Evolutionary conservation across 2,113 vertebrate genomes (phyloP).

Genomic region (Sylvilagus bachmani): DNA sequence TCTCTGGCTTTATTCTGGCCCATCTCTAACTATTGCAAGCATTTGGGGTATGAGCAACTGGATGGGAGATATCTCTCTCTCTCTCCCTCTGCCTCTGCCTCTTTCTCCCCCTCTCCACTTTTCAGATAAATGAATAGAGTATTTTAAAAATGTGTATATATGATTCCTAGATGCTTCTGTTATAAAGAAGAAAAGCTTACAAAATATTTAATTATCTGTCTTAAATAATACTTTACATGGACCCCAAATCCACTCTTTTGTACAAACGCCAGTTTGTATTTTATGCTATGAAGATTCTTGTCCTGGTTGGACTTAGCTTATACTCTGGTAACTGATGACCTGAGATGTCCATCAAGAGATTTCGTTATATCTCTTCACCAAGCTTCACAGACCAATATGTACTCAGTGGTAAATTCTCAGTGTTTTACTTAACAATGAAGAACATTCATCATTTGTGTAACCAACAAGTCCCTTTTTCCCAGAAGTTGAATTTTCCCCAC

Average conservation of each 20-base stretch:
- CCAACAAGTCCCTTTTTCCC: neutral
- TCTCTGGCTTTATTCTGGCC: too few species aligned
- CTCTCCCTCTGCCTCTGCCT: too few species aligned
- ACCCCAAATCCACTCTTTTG: neutral
- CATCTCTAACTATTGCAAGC: too few species aligned
- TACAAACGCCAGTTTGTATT: neutral
- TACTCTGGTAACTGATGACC: neutral
- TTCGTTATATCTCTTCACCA: neutral
- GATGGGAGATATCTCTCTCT: too few species aligned
- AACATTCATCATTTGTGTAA: neutral
- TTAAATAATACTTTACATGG: neutral
- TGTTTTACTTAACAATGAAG: neutral
- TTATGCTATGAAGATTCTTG: neutral
- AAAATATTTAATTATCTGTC: neutral
- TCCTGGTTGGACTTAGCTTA: neutral
- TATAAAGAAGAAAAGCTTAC: neutral
- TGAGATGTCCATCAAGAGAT: neutral
- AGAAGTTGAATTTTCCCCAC: neutral
- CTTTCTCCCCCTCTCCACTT: too few species aligned
- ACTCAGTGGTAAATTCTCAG: neutral
- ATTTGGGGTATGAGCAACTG: too few species aligned
- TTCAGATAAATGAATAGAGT: neutral
- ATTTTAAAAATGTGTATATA: too few species aligned
- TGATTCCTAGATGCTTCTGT: neutral
- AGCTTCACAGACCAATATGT: neutral